Percentiles rank a stretch among this genome's conserved stretches.
Evolutionary conservation across 2,888 invertebrate genomes (phyloP).

Genomic region (Magallana nippona): DNA sequence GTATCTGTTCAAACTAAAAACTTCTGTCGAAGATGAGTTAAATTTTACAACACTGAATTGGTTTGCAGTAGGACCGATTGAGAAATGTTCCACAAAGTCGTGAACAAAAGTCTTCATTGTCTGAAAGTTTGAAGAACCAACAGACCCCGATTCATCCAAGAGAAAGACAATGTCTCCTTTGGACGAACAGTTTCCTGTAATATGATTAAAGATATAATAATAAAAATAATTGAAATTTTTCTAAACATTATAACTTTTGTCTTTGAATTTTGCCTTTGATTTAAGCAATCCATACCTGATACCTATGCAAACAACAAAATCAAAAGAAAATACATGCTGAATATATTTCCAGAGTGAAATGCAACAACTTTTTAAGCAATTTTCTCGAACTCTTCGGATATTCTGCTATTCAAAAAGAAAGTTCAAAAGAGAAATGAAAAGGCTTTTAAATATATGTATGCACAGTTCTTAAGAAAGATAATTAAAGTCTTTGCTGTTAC

Average conservation of each 20-base stretch:
- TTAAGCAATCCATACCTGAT: too few species aligned
- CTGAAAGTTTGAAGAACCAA: neutral
- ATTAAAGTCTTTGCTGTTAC: too few species aligned
- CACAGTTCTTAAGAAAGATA: too few species aligned
- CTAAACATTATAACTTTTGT: neutral
- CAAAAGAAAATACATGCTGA: too few species aligned
- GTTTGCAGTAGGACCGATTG: neutral
- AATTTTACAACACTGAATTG: constrained; percentile 1
- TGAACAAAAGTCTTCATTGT: neutral
- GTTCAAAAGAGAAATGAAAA: too few species aligned
- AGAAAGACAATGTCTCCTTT: constrained; percentile 5
- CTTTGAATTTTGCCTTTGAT: too few species aligned
- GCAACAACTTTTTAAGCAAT: too few species aligned
- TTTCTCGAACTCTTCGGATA: too few species aligned
- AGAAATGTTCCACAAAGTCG: neutral
- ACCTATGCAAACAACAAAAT: too few species aligned
- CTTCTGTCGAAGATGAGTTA: neutral
- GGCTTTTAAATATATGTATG: too few species aligned
- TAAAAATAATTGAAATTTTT: neutral
- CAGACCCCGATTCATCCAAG: neutral
- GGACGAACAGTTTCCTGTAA: neutral
- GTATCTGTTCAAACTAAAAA: neutral
- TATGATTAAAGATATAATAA: neutral
- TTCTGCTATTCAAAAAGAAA: too few species aligned
- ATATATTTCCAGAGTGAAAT: too few species aligned